phyloP scores from a whole-genome alignment of 2,797 vertebrate species.

The Enoplosus armatus region DNA sequence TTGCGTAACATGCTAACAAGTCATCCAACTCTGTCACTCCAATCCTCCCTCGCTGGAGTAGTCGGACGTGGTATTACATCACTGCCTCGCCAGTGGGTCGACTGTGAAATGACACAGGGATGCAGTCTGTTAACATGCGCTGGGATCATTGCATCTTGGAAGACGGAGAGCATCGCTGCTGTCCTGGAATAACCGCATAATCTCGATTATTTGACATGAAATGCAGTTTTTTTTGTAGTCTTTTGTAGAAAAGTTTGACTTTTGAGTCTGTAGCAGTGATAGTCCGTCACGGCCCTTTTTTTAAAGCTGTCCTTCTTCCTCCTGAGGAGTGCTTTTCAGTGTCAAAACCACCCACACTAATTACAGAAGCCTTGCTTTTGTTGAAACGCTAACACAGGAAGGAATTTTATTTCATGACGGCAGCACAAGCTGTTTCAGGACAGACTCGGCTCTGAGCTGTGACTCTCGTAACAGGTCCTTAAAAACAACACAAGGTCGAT shows the following conservation, averaged over 20 bases:
- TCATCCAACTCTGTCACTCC: constrained; percentile 24
- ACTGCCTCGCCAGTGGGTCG: constrained; percentile 15
- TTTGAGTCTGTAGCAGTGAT: not conserved
- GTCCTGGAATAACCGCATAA: not conserved
- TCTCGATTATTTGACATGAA: not conserved
- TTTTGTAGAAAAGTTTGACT: not conserved
- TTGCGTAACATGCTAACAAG: constrained; percentile 51
- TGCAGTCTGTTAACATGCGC: not conserved
- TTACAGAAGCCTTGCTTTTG: constrained; percentile 6
- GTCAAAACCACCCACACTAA: not conserved
- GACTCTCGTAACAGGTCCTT: not conserved
- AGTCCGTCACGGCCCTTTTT: not conserved
- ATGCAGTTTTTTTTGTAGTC: not conserved
- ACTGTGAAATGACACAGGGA: constrained; percentile 42
- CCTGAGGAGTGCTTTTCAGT: not conserved
- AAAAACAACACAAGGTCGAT: not conserved
- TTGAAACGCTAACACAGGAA: not conserved
- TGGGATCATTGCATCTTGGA: not conserved
- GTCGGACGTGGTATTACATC: constrained; percentile 39
- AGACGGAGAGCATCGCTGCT: not conserved
- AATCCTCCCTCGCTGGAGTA: not conserved
- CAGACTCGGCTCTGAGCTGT: not conserved
- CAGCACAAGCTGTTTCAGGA: not conserved
- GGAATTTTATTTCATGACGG: not conserved
- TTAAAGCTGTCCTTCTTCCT: not conserved